A percentile compares a stretch with the other conserved stretches of the same genome.
Conservation (phyloP, 2,797 vertebrate genomes). For the Chelmon rostratus region DNA sequence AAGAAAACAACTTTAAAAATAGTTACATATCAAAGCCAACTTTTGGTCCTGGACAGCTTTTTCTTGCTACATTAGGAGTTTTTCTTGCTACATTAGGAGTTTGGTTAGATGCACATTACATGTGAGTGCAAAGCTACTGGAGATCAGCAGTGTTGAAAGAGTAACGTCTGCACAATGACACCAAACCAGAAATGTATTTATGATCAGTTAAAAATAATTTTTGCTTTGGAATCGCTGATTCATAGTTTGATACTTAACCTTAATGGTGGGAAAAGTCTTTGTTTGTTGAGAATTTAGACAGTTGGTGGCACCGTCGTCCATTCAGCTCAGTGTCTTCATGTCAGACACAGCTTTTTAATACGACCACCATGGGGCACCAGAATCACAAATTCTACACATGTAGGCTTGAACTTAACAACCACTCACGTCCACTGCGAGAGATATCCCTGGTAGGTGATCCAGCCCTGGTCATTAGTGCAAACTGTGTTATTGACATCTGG, state of each 20-base stretch:
- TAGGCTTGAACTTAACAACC: background rate
- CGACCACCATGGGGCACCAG: background rate
- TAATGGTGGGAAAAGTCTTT: background rate
- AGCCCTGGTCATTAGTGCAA: slow-evolving; percentile 94
- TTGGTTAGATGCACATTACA: background rate
- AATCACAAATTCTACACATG: background rate
- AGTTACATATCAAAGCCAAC: background rate
- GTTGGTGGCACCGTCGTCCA: background rate
- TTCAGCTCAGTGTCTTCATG: background rate
- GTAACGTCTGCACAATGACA: background rate
- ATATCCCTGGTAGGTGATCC: slow-evolving; percentile 98
- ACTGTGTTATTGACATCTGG: slow-evolving; percentile 96
- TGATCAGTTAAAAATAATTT: no score
- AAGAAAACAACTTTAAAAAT: background rate
- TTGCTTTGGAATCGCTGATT: background rate
- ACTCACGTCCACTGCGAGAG: slow-evolving; percentile 99
- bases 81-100: background rate
- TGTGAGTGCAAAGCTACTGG: background rate
- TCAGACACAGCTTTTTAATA: background rate
- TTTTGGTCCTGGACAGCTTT: background rate
- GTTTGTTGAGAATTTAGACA: background rate
- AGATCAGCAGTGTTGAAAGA: no score
- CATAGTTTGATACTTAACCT: background rate
- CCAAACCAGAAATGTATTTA: background rate
- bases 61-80: background rate